Percentiles rank a stretch among this genome's conserved stretches.
phyloP scores from a whole-genome alignment of 1,140 invertebrate genomes.

The Hestina assimilis region DNA sequence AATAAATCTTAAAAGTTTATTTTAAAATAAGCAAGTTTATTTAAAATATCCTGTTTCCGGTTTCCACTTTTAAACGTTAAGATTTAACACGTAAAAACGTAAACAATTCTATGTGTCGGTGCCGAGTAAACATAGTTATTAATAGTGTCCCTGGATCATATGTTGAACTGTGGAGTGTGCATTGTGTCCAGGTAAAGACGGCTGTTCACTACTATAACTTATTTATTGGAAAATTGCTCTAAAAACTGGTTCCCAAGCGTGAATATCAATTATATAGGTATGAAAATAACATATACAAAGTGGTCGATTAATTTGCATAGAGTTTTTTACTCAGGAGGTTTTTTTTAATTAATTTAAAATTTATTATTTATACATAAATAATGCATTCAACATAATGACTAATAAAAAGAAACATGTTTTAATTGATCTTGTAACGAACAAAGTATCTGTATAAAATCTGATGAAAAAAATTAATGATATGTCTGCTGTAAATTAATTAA shows the following conservation, averaged over 20 bases:
- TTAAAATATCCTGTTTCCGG: slow-evolving; percentile 9
- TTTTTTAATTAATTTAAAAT: neutral
- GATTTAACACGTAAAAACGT: slow-evolving; percentile 36
- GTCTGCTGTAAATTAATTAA: no score
- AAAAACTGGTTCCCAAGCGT: slow-evolving; percentile 20
- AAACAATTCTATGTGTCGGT: slow-evolving; percentile 59
- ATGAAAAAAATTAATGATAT: no score
- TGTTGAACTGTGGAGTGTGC: slow-evolving; percentile 7
- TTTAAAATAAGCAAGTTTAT: neutral
- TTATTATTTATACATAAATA: neutral
- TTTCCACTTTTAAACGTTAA: slow-evolving; percentile 14
- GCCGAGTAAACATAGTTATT: slow-evolving; percentile 59
- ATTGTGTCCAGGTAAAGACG: slow-evolving; percentile 21
- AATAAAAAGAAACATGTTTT: no score
- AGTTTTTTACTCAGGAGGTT: neutral
- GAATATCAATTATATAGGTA: slow-evolving; percentile 13
- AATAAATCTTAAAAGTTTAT: neutral
- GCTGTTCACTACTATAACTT: slow-evolving; percentile 8
- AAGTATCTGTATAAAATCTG: no score
- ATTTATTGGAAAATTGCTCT: slow-evolving; percentile 13
- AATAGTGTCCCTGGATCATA: slow-evolving; percentile 47
- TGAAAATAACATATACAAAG: slow-evolving; percentile 8
- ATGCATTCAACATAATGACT: neutral
- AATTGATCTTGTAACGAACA: no score
- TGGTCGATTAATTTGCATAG: slow-evolving; percentile 7